A percentile compares a stretch with the other conserved stretches of the same genome.
Conservation (phyloP, 2,113 vertebrate genomes). For the Amphiprion ocellaris region DNA sequence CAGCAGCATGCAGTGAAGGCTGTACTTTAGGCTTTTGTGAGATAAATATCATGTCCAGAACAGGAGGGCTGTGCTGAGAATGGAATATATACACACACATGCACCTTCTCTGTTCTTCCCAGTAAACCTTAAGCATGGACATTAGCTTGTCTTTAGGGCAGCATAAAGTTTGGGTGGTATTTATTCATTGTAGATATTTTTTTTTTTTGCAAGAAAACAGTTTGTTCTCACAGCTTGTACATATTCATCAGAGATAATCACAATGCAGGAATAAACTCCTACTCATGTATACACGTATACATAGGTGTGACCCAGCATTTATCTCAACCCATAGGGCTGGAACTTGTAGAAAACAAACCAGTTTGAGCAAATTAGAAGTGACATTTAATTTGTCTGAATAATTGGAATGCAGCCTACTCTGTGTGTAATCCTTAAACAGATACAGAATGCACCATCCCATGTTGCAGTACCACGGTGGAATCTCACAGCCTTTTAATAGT, state of each 20-base stretch:
- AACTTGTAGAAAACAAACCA: neutral
- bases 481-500: neutral
- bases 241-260: neutral
- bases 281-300: too few species aligned
- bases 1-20: neutral
- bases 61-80: too few species aligned
- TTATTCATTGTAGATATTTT: neutral
- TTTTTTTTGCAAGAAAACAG: neutral
- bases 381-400: constrained; percentile 25
- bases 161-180: neutral
- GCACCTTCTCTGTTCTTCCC: neutral
- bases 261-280: neutral
- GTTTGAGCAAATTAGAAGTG: constrained; percentile 24
- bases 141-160: neutral
- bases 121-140: neutral
- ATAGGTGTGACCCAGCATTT: neutral
- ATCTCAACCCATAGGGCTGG: neutral
- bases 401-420: constrained; percentile 22
- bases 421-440: constrained; percentile 10
- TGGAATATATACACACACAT: too few species aligned
- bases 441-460: neutral
- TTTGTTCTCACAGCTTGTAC: neutral
- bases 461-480: neutral
- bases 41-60: neutral
- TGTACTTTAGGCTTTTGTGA: neutral